Evolutionary conservation across 2,797 vertebrate genomes (phyloP).

Genomic region (Sibirionetta formosa): DNA sequence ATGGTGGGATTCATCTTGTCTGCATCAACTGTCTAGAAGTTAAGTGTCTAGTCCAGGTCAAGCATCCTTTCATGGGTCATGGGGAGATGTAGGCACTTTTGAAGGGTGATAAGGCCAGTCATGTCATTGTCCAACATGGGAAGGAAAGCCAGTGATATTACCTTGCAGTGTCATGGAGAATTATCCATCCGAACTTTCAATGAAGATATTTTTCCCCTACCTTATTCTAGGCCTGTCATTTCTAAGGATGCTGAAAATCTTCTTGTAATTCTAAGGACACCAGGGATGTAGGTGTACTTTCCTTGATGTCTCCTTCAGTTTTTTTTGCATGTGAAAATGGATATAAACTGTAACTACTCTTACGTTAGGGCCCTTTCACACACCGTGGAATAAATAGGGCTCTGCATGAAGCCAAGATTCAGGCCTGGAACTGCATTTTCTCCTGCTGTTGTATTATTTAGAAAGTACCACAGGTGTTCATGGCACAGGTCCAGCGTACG

Average conservation of each 20-base stretch:
- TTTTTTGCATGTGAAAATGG: background rate
- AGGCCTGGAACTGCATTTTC: slow-evolving; percentile 19
- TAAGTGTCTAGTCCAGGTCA: background rate
- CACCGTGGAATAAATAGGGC: background rate
- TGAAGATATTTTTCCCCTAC: background rate
- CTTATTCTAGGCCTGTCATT: background rate
- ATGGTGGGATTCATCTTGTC: background rate
- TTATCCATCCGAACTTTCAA: background rate
- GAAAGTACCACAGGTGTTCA: slow-evolving; percentile 38
- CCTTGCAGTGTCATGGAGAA: background rate
- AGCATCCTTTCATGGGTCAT: background rate
- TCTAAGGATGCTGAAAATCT: background rate
- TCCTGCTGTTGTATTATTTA: slow-evolving; percentile 40
- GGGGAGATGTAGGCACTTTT: background rate
- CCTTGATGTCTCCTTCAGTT: background rate
- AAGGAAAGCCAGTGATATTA: background rate
- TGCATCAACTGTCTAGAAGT: background rate
- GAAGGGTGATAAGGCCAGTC: rapidly evolving
- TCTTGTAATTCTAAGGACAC: background rate
- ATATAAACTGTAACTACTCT: background rate
- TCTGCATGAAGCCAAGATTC: background rate
- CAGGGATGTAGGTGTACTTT: background rate
- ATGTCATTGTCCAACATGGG: background rate
- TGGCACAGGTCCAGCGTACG: background rate
- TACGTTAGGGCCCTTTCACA: slow-evolving; percentile 32